Percentiles rank a stretch among this genome's conserved stretches.
These are phyloP conservation scores for Micrasema longulum DNA, from an alignment of 1,140 invertebrate genomes.

Conservation along the genomic window DNA sequence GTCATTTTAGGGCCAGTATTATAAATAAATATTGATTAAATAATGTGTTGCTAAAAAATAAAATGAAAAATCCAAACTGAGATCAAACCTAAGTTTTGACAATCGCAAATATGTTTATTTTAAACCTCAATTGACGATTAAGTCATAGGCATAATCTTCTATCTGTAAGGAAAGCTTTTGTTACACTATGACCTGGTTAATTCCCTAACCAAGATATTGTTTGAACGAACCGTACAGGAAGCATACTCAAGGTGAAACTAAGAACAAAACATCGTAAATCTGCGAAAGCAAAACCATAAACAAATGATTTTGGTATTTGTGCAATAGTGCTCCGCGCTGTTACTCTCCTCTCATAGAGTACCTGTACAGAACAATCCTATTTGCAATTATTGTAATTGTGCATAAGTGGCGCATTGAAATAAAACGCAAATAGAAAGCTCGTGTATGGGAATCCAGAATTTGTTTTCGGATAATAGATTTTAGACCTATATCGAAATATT, in stretches of 20 bases:
- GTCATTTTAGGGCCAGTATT: no score
- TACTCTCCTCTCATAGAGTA: neutral
- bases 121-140: neutral
- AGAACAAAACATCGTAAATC: constrained; percentile 38
- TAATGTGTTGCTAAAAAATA: no score
- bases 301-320: constrained; percentile 13
- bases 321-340: constrained; percentile 3
- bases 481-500: no score
- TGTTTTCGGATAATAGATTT: no score
- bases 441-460: no score
- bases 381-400: constrained; percentile 19
- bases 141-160: neutral
- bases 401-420: constrained; percentile 26
- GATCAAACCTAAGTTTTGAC: no score
- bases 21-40: no score
- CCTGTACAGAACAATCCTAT: constrained; percentile 1
- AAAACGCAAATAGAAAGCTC: no score
- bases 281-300: constrained; percentile 25
- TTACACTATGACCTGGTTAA: constrained; percentile 17
- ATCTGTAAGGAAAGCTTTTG: neutral
- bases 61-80: no score
- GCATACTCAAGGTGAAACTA: constrained; percentile 8
- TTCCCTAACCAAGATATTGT: constrained; percentile 19
- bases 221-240: constrained; percentile 17
- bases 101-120: no score